A percentile compares a stretch with the other conserved stretches of the same genome.
These are phyloP conservation scores for Apostichopus leukothele DNA, from an alignment of 53 echinoderm and acorn worm species.

Conservation along the genomic window DNA sequence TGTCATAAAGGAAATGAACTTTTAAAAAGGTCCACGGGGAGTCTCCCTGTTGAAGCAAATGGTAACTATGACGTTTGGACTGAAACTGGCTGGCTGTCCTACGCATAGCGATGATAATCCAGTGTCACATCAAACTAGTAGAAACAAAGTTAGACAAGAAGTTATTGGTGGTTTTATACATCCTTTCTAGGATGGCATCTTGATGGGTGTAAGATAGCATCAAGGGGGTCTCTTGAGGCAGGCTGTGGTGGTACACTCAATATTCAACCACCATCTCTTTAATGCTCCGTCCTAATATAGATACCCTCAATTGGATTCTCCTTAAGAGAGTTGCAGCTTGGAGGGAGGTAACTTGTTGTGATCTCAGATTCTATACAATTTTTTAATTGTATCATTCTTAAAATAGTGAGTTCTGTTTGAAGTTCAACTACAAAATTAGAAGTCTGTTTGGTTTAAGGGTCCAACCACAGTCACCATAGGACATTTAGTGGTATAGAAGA, in stretches of 20 bases:
- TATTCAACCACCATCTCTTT: not conserved
- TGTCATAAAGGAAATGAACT: constrained; percentile 8
- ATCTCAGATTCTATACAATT: not conserved
- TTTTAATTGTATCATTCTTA: too few species aligned
- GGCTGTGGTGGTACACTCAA: not conserved
- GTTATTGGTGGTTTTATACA: not conserved
- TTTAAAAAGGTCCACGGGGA: constrained; percentile 11
- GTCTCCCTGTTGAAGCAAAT: not conserved
- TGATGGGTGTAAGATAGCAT: not conserved
- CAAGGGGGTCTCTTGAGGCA: not conserved
- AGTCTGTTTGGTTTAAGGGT: too few species aligned
- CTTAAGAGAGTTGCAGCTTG: not conserved
- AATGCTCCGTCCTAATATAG: not conserved
- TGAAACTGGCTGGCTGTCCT: too few species aligned
- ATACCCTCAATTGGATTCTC: not conserved
- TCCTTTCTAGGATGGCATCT: not conserved
- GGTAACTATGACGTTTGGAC: too few species aligned
- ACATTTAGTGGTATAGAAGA: too few species aligned
- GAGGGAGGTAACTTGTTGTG: constrained; percentile 7
- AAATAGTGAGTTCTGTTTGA: too few species aligned
- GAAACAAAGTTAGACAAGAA: not conserved
- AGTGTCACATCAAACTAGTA: not conserved
- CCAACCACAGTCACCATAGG: too few species aligned
- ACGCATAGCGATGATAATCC: too few species aligned
- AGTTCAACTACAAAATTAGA: too few species aligned